phyloP scores from a whole-genome alignment of 2,888 invertebrate genomes.

The Cantharis nigra region DNA sequence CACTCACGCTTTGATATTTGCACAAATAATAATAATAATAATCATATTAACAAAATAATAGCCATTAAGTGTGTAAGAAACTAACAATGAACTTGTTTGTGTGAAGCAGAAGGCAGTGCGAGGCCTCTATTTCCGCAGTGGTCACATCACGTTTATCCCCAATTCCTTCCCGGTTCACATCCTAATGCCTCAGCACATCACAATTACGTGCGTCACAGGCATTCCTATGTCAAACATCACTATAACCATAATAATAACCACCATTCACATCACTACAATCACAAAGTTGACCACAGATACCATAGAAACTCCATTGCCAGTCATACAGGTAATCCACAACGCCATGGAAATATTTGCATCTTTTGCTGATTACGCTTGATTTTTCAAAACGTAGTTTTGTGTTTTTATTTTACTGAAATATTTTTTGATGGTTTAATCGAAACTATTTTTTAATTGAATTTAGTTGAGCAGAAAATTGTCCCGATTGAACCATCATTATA shows the following conservation, averaged over 20 bases:
- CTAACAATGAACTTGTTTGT: constrained; percentile 27
- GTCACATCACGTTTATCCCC: constrained; percentile 94
- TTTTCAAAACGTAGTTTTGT: constrained; percentile 7
- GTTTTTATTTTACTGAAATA: background rate
- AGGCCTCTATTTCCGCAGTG: constrained; percentile 91
- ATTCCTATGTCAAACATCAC: constrained; percentile 61
- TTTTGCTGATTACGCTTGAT: constrained; percentile 22
- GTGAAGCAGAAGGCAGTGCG: constrained; percentile 60
- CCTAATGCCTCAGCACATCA: constrained; percentile 68
- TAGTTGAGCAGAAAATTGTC: background rate
- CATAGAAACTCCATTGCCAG: constrained; percentile 65
- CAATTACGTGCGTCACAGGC: constrained; percentile 54
- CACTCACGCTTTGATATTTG: constrained; percentile 34
- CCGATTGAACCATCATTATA: background rate
- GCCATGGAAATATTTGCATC: constrained; percentile 16
- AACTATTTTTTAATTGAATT: background rate
- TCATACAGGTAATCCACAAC: constrained; percentile 60
- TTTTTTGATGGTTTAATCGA: background rate
- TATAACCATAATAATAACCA: constrained; percentile 65
- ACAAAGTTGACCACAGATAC: constrained; percentile 63
- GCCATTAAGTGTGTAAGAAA: constrained; percentile 12
- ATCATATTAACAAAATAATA: background rate
- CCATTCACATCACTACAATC: constrained; percentile 63
- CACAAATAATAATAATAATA: constrained; percentile 11
- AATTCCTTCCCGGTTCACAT: constrained; percentile 90